These are phyloP conservation scores for Hippocampus abdominalis DNA, from an alignment of 2,113 vertebrate species.

Conservation along the genomic window DNA sequence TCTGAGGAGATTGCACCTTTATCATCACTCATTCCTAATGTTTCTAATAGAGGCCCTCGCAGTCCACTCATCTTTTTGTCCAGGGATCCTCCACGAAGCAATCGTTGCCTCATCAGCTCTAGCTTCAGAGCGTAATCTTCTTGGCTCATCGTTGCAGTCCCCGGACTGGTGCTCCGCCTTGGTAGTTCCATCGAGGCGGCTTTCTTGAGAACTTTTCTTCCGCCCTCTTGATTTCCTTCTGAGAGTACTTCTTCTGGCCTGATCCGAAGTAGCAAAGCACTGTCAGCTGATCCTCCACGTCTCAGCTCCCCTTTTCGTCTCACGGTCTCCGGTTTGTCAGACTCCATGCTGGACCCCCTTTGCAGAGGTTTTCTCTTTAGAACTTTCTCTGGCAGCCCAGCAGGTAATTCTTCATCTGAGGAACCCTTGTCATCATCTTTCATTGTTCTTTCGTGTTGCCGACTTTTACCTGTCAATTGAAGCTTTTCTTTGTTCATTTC, in stretches of 20 bases:
- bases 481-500: slow-evolving; percentile 42
- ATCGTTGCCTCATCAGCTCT: slow-evolving; percentile 88
- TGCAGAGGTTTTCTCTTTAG: slow-evolving; percentile 75
- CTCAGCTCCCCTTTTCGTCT: slow-evolving; percentile 79
- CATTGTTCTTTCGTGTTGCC: slow-evolving; percentile 52
- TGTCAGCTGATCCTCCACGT: slow-evolving; percentile 89
- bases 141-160: slow-evolving; percentile 78
- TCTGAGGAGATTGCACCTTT: slow-evolving; percentile 65
- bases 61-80: slow-evolving; percentile 93
- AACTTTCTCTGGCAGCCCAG: slow-evolving; percentile 50
- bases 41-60: slow-evolving; percentile 90
- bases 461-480: slow-evolving; percentile 55
- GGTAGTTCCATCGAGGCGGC: slow-evolving; percentile 86
- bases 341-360: slow-evolving; percentile 79
- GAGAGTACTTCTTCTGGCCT: slow-evolving; percentile 53
- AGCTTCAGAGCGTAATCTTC: slow-evolving; percentile 89
- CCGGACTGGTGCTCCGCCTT: slow-evolving; percentile 78
- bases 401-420: slow-evolving; percentile 76
- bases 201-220: slow-evolving; percentile 77
- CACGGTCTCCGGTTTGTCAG: slow-evolving; percentile 66
- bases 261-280: slow-evolving; percentile 78
- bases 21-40: slow-evolving; percentile 80
- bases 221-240: slow-evolving; percentile 58
- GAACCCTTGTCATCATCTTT: slow-evolving; percentile 69
- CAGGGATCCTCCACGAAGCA: slow-evolving; percentile 80